phyloP scores from a whole-genome alignment of 2,888 invertebrate species.

The Diaperis boleti region DNA sequence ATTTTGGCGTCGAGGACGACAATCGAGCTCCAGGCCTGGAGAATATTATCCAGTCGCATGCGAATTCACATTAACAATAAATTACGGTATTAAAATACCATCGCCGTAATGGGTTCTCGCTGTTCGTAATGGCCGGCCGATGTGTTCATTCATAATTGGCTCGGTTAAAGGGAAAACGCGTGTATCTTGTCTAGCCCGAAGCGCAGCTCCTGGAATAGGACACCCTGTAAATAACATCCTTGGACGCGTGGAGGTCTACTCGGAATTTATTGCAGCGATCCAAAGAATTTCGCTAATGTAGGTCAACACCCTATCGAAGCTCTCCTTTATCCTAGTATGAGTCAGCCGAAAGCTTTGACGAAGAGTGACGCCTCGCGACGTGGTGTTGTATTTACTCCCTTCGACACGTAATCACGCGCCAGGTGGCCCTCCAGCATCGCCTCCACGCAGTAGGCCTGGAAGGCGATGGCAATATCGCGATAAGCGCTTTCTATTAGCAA shows the following conservation, averaged over 20 bases:
- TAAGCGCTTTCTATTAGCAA: conserved; percentile 48
- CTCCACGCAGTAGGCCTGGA: conserved; percentile 41
- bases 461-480: conserved; percentile 45
- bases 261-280: neutral
- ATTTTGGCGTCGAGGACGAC: conserved; percentile 31
- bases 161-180: conserved; percentile 15
- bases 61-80: conserved; percentile 64
- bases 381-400: conserved; percentile 15
- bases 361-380: conserved; percentile 15
- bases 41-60: conserved; percentile 59
- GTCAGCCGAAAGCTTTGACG: conserved; percentile 13
- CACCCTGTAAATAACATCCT: conserved; percentile 16
- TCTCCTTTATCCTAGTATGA: neutral
- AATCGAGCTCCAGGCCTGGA: conserved; percentile 34
- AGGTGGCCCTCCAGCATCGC: conserved; percentile 33
- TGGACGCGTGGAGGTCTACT: neutral
- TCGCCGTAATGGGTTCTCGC: conserved; percentile 63
- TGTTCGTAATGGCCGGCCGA: conserved; percentile 59
- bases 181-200: conserved; percentile 15
- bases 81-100: conserved; percentile 64
- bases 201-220: conserved; percentile 15
- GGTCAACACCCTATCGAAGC: neutral
- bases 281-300: neutral
- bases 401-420: conserved; percentile 25
- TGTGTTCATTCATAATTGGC: conserved; percentile 60